phyloP scores from a whole-genome alignment of 2,888 invertebrate species.

The Escarpia spicata region DNA sequence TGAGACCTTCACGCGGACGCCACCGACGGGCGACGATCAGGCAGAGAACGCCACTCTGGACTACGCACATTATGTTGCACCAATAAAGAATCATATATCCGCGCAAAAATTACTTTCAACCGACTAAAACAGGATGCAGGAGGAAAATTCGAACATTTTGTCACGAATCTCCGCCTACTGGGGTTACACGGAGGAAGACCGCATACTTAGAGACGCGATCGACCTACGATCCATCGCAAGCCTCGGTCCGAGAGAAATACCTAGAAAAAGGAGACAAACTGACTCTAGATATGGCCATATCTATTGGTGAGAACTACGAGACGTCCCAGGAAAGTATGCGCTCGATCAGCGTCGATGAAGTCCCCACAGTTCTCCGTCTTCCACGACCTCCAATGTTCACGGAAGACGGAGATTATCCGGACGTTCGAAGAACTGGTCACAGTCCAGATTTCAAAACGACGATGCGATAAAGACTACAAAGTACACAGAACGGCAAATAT shows the following conservation, averaged over 20 bases:
- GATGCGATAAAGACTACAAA: no score
- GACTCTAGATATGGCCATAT: no score
- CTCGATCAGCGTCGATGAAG: no score
- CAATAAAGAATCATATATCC: neutral
- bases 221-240: neutral
- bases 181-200: neutral
- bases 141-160: neutral
- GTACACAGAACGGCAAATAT: no score
- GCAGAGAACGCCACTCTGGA: conserved; percentile 18
- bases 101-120: neutral
- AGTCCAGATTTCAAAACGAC: no score
- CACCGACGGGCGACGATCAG: neutral
- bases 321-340: no score
- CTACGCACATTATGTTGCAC: neutral
- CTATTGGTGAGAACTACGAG: no score
- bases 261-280: no score
- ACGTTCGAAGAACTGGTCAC: no score
- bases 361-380: no score
- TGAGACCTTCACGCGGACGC: neutral
- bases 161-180: conserved; percentile 6
- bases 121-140: neutral
- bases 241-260: neutral
- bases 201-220: neutral
- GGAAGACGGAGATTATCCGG: no score
- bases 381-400: no score